Evolutionary conservation across 2,113 vertebrate species (phyloP).

Genomic region (Canis aureus): DNA sequence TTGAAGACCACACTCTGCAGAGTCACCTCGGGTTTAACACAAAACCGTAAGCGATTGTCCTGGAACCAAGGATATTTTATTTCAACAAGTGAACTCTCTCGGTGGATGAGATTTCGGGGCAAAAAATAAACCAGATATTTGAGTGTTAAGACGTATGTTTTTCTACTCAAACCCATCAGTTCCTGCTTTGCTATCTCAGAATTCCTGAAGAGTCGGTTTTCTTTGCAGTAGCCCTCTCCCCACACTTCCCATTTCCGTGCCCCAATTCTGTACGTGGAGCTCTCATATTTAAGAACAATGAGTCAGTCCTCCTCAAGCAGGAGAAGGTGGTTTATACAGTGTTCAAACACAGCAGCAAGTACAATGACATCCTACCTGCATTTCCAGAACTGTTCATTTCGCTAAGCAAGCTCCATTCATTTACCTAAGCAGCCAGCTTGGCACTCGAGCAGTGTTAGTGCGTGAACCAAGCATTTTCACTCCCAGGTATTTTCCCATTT

Average conservation of each 20-base stretch:
- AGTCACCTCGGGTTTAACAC: not conserved
- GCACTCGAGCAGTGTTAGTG: not conserved
- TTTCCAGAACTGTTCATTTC: not conserved
- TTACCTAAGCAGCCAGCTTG: not conserved
- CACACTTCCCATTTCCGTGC: not conserved
- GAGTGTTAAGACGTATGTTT: not conserved
- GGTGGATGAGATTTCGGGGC: not conserved
- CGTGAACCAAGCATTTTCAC: constrained; percentile 18
- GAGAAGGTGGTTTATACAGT: not conserved
- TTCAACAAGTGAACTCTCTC: not conserved
- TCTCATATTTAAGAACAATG: not conserved
- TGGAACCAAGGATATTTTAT: not conserved
- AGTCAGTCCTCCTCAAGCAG: not conserved
- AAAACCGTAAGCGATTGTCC: not conserved
- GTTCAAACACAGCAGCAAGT: not conserved
- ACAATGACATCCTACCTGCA: not conserved
- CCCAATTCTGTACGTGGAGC: not conserved
- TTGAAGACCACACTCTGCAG: not conserved
- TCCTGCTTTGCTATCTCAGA: not conserved
- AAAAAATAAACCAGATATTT: not conserved
- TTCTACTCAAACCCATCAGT: not conserved
- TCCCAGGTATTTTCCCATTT: constrained; percentile 1
- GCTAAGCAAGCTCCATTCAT: constrained; percentile 10
- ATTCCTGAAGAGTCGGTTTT: not conserved
- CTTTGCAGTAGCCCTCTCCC: not conserved